phyloP scores from a whole-genome alignment of 2,888 invertebrate species.

The Mythimna ferrago region DNA sequence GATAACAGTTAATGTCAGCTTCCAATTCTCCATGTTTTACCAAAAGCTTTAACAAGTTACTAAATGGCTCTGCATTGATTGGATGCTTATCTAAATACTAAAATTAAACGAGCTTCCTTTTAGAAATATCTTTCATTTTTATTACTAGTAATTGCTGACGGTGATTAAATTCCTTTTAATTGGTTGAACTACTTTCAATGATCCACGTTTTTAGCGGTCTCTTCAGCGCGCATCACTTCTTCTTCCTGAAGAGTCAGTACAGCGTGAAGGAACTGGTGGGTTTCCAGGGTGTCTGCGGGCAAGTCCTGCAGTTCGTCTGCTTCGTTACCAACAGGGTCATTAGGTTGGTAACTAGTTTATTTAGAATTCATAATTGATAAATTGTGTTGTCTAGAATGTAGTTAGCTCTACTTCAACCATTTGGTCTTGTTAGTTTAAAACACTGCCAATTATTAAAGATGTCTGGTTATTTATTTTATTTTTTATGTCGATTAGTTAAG shows the following conservation, averaged over 20 bases:
- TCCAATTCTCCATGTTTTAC: background rate
- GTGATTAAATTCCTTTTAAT: background rate
- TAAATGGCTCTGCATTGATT: background rate
- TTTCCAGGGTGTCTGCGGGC: conserved; percentile 84
- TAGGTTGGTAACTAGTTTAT: conserved; percentile 79
- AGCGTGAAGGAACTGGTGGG: conserved; percentile 86
- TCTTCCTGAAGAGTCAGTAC: conserved; percentile 88
- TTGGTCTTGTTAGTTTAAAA: conserved; percentile 2
- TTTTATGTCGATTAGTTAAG: conserved; percentile 1
- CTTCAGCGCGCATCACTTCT: conserved; percentile 91
- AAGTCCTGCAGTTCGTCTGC: conserved; percentile 87
- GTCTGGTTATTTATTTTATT: background rate
- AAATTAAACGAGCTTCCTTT: background rate
- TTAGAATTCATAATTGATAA: background rate
- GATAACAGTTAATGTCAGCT: background rate
- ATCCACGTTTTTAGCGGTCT: conserved; percentile 85
- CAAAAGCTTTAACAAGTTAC: background rate
- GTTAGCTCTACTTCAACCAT: too few species aligned
- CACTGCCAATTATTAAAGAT: conserved; percentile 9
- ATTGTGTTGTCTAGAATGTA: background rate
- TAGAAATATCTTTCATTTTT: conserved; percentile 5
- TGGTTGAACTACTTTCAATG: background rate
- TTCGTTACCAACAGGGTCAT: conserved; percentile 90
- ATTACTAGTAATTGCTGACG: background rate
- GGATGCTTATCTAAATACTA: background rate